Evolutionary conservation across 2,888 invertebrate genomes (phyloP).

Genomic region (Synergus itoensis): DNA sequence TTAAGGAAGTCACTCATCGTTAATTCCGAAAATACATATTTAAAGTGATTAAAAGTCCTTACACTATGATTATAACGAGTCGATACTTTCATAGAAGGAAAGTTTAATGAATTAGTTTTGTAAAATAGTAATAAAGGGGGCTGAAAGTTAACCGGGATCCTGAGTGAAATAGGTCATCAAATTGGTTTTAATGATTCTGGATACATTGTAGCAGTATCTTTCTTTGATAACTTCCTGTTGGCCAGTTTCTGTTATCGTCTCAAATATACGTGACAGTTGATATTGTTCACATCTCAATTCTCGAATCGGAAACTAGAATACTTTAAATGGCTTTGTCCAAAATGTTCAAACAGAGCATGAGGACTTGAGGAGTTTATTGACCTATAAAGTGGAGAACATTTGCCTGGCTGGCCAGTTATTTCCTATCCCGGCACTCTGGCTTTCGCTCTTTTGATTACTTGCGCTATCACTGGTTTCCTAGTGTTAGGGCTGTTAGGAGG

Average conservation of each 20-base stretch:
- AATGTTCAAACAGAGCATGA: conserved; percentile 60
- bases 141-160: too few species aligned
- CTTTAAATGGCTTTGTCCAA: conserved; percentile 49
- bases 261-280: conserved; percentile 1
- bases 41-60: background rate
- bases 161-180: too few species aligned
- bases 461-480: background rate
- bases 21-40: background rate
- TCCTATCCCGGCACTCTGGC: background rate
- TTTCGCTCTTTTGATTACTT: background rate
- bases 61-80: background rate
- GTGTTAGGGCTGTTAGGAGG: background rate
- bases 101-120: too few species aligned
- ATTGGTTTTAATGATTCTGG: too few species aligned
- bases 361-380: conserved; percentile 58
- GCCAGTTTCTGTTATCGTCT: conserved; percentile 17
- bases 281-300: conserved; percentile 10
- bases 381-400: conserved; percentile 54
- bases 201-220: background rate
- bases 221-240: background rate
- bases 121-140: too few species aligned
- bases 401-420: conserved; percentile 46
- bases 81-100: background rate
- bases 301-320: conserved; percentile 24
- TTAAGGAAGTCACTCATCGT: background rate